Evolutionary conservation across 2,888 invertebrate species (phyloP).

Genomic region (Emmelina monodactyla): DNA sequence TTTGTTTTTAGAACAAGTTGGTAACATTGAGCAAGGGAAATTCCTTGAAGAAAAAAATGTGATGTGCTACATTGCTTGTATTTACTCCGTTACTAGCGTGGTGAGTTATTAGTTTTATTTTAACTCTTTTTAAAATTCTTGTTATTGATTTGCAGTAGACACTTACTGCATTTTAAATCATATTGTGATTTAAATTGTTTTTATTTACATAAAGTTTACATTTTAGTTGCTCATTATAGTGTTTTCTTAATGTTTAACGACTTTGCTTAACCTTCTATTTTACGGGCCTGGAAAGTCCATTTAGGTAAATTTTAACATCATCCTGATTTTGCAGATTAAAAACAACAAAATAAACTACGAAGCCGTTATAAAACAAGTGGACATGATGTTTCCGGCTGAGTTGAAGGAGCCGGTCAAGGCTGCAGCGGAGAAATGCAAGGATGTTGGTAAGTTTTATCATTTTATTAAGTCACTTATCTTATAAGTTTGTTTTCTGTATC

Average conservation of each 20-base stretch:
- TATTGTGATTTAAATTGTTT: neutral
- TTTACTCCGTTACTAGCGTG: conserved; percentile 43
- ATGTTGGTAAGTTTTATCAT: conserved; percentile 25
- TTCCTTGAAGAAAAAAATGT: conserved; percentile 46
- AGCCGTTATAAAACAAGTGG: conserved; percentile 42
- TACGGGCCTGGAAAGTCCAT: too few species aligned
- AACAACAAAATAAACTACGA: conserved; percentile 44
- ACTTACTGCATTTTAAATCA: too few species aligned
- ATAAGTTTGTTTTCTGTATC: too few species aligned
- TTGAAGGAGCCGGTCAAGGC: conserved; percentile 37
- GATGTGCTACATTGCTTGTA: conserved; percentile 53
- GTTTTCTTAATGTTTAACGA: too few species aligned
- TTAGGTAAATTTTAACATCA: too few species aligned
- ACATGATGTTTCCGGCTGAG: conserved; percentile 44
- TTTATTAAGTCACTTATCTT: neutral
- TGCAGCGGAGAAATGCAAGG: conserved; percentile 32
- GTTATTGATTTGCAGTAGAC: too few species aligned
- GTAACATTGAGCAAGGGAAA: conserved; percentile 46
- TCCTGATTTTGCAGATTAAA: conserved; percentile 33
- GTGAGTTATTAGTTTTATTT: too few species aligned
- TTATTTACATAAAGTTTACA: neutral
- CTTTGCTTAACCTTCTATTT: too few species aligned
- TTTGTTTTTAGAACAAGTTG: conserved; percentile 32
- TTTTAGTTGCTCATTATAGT: too few species aligned
- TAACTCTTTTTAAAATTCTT: too few species aligned